Conservation (phyloP, 2,888 invertebrate genomes). For the Hirudinaria manillensis region DNA sequence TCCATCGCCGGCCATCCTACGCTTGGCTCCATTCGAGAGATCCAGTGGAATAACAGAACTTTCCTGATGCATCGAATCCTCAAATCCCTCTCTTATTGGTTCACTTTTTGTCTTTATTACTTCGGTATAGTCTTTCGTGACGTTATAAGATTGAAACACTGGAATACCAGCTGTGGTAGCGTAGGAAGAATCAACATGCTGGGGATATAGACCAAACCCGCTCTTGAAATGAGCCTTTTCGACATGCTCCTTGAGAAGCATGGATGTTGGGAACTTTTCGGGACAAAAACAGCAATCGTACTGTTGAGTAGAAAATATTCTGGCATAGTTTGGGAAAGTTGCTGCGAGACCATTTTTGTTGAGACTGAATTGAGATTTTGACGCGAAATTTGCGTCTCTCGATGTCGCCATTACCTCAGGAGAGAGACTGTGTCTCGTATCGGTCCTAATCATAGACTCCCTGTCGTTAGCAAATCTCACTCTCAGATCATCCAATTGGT, state of each 20-base stretch:
- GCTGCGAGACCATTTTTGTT: slow-evolving; percentile 37
- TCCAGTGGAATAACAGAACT: slow-evolving; percentile 45
- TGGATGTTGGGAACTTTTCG: slow-evolving; percentile 47
- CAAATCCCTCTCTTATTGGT: slow-evolving; percentile 7
- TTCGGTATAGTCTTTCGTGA: not conserved
- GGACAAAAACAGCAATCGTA: slow-evolving; percentile 54
- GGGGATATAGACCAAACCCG: not conserved
- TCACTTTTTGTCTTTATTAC: not conserved
- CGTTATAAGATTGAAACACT: not conserved
- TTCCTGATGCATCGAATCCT: not conserved
- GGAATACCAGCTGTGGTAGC: not conserved
- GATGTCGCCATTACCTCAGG: slow-evolving; percentile 17
- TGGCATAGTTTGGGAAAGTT: not conserved
- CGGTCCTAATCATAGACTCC: slow-evolving; percentile 8
- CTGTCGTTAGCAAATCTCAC: not conserved
- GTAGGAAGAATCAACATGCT: not conserved
- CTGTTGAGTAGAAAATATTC: slow-evolving; percentile 26
- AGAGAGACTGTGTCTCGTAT: slow-evolving; percentile 8
- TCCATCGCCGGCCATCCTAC: slow-evolving; percentile 23
- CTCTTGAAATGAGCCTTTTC: slow-evolving; percentile 46
- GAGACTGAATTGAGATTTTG: slow-evolving; percentile 3
- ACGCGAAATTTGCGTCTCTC: slow-evolving; percentile 4
- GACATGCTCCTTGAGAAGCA: slow-evolving; percentile 52
- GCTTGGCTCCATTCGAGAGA: slow-evolving; percentile 43
- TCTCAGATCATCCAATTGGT: slow-evolving; percentile 1